Percentiles rank a stretch among this genome's conserved stretches.
phyloP scores from a whole-genome alignment of 2,113 vertebrate genomes.

The Cisticola juncidis region DNA sequence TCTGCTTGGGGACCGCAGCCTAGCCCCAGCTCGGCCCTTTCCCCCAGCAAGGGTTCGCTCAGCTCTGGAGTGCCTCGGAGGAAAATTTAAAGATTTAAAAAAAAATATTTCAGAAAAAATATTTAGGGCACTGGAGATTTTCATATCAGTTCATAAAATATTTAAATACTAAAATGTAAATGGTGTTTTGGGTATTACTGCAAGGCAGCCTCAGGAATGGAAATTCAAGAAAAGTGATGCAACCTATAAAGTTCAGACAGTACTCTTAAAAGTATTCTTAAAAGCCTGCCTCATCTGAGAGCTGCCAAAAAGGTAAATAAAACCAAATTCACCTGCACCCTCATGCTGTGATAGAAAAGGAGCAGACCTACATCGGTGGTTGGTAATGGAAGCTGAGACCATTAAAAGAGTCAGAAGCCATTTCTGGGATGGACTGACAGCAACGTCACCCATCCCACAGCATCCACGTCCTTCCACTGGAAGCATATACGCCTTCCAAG shows the following conservation, averaged over 20 bases:
- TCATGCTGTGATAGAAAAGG: not conserved
- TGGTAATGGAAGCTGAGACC: not conserved
- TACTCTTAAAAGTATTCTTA: not conserved
- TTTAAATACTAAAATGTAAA: constrained; percentile 23
- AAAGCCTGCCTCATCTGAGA: not conserved
- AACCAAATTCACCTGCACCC: not conserved
- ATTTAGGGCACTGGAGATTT: constrained; percentile 45
- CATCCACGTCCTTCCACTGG: not conserved
- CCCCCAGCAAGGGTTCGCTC: not conserved
- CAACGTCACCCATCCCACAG: not conserved
- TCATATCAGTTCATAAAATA: not conserved
- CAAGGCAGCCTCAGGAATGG: not conserved
- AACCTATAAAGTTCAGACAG: not conserved
- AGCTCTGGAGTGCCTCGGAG: not conserved
- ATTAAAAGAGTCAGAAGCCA: not conserved
- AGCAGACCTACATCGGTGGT: not conserved
- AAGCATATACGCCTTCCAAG: accelerated
- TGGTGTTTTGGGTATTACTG: constrained; percentile 18
- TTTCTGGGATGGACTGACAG: not conserved
- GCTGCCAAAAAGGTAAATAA: not conserved
- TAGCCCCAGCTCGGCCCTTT: not conserved
- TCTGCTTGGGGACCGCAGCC: not conserved
- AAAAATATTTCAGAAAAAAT: constrained; percentile 6
- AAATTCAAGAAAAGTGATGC: not conserved
- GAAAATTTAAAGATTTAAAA: not conserved